Evolutionary conservation across 2,797 vertebrate species (phyloP).

Genomic region (Sebastes itinus): DNA sequence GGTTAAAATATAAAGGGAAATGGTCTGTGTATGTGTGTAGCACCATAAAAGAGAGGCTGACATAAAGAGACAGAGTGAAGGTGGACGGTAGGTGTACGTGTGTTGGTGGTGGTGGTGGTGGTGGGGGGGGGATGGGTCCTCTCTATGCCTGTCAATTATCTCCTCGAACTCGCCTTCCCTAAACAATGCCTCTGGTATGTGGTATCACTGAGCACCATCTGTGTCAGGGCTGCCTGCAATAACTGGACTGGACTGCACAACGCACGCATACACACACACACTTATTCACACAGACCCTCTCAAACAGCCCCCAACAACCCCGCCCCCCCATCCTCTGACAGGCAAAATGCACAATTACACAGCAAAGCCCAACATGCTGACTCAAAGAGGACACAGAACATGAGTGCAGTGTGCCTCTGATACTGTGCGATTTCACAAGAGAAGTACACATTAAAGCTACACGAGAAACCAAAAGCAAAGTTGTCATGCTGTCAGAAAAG

Average conservation of each 20-base stretch:
- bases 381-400: constrained; percentile 46
- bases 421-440: not conserved
- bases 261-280: constrained; percentile 37
- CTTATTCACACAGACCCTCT: constrained; percentile 27
- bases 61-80: constrained; percentile 65
- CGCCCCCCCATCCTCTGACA: constrained; percentile 17
- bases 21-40: constrained; percentile 47
- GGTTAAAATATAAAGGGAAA: constrained; percentile 45
- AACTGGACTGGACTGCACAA: constrained; percentile 85
- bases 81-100: constrained; percentile 61
- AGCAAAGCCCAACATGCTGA: constrained; percentile 66
- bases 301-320: constrained; percentile 9
- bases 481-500: not conserved
- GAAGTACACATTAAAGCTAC: not conserved
- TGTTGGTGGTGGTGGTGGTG: constrained; percentile 13
- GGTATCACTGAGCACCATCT: constrained; percentile 86
- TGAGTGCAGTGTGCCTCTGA: not conserved
- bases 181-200: constrained; percentile 90
- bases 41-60: constrained; percentile 56
- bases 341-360: constrained; percentile 55
- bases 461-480: not conserved
- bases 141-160: constrained; percentile 87
- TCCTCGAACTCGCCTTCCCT: constrained; percentile 82
- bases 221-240: constrained; percentile 85
- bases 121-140: constrained; percentile 50